Evolutionary conservation across 2,797 vertebrate species (phyloP).

Genomic region (Diceros bicornis): DNA sequence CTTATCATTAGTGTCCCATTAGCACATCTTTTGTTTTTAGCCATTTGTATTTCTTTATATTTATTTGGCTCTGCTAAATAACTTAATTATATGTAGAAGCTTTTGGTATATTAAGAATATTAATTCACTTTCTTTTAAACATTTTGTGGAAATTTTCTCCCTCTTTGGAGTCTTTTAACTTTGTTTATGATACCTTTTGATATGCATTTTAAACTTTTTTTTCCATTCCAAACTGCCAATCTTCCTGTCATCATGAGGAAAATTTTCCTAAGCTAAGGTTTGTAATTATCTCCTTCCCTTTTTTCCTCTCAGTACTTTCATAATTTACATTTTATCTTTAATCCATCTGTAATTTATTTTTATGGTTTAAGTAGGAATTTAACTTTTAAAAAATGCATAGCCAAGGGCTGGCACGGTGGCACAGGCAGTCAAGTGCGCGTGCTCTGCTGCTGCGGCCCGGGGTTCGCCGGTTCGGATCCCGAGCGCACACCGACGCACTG

Average conservation of each 20-base stretch:
- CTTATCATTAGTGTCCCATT: neutral
- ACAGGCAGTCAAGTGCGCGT: too few species aligned
- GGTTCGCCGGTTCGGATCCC: too few species aligned
- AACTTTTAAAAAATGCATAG: neutral
- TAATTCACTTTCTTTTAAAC: constrained; percentile 20
- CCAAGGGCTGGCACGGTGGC: neutral
- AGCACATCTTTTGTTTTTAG: neutral
- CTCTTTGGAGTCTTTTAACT: neutral
- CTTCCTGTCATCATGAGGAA: neutral
- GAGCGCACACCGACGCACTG: too few species aligned
- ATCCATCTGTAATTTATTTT: neutral
- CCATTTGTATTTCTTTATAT: neutral
- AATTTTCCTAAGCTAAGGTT: neutral
- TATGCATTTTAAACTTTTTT: neutral
- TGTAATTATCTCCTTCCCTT: neutral
- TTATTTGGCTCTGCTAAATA: neutral
- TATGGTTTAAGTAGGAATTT: neutral
- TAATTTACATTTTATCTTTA: constrained; percentile 33
- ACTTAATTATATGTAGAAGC: neutral
- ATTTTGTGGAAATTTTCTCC: neutral
- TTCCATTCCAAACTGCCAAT: neutral
- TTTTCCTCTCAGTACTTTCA: neutral
- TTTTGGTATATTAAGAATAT: neutral
- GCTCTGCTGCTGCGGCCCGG: too few species aligned
- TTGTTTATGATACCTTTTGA: neutral